These are phyloP conservation scores for Drosophila quadrilineata DNA, from an alignment of 1,140 invertebrate genomes.

Conservation along the genomic window DNA sequence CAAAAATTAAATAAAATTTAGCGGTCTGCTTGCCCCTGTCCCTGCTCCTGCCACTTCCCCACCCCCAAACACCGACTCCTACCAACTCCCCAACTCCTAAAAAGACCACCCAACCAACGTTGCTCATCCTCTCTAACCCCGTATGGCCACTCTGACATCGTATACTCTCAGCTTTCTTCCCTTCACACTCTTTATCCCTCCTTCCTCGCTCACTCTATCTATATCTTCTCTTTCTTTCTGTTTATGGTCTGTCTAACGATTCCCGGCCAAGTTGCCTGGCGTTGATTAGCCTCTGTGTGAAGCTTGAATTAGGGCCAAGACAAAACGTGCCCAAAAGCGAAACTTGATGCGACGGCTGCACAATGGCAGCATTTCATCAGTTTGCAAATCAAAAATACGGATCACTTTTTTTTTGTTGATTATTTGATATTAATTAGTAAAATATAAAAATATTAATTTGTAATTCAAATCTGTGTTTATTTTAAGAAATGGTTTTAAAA, in stretches of 20 bases:
- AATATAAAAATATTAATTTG: too few relatives aligned
- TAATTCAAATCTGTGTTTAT: too few relatives aligned
- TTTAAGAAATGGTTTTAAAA: too few relatives aligned
- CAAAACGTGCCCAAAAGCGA: conserved; percentile 74
- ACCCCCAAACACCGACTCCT: too few relatives aligned
- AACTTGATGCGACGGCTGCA: conserved; percentile 58
- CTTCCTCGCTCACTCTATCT: neutral
- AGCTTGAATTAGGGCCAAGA: conserved; percentile 73
- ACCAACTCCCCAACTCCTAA: neutral
- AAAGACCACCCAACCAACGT: conserved; percentile 9
- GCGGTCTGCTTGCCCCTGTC: conserved; percentile 62
- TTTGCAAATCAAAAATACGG: neutral
- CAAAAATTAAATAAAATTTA: conserved; percentile 79
- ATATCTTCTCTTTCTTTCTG: too few relatives aligned
- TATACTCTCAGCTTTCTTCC: conserved; percentile 20
- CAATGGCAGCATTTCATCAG: conserved; percentile 26
- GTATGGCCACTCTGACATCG: neutral
- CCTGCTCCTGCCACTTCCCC: neutral
- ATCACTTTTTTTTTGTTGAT: neutral
- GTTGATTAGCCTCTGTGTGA: conserved; percentile 73
- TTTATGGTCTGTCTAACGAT: conserved; percentile 78
- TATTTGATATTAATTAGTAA: neutral
- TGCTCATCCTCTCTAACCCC: neutral
- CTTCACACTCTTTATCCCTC: neutral
- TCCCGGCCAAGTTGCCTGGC: conserved; percentile 71